These are phyloP conservation scores for Petrophora chlorosata DNA, from an alignment of 2,888 invertebrate genomes.

Conservation along the genomic window DNA sequence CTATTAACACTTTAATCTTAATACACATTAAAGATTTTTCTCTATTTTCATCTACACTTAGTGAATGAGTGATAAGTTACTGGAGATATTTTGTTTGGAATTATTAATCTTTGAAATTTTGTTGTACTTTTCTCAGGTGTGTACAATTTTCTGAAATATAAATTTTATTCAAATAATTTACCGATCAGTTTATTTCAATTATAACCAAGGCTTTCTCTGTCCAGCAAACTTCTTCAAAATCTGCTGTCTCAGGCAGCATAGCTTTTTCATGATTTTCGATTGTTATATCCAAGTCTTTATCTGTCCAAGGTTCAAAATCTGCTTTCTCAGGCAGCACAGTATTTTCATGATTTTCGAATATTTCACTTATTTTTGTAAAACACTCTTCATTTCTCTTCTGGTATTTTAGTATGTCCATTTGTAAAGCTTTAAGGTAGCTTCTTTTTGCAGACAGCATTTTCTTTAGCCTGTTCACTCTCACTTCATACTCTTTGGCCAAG, in stretches of 20 bases:
- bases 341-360: conserved; percentile 58
- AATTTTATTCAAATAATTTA: conserved; percentile 75
- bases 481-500: conserved; percentile 71
- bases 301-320: conserved; percentile 56
- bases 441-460: conserved; percentile 68
- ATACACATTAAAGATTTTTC: conserved; percentile 51
- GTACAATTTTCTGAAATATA: conserved; percentile 83
- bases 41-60: conserved; percentile 69
- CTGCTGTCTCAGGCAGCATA: conserved; percentile 43
- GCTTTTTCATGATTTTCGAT: conserved; percentile 57
- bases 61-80: conserved; percentile 63
- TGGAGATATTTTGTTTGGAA: conserved; percentile 65
- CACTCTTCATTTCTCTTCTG: conserved; percentile 73
- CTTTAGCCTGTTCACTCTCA: conserved; percentile 61
- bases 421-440: conserved; percentile 70
- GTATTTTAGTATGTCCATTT: conserved; percentile 74
- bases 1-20: conserved; percentile 57
- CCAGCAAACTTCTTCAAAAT: conserved; percentile 58
- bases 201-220: conserved; percentile 54
- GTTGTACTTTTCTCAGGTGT: conserved; percentile 81
- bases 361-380: conserved; percentile 58
- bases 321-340: conserved; percentile 43
- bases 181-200: conserved; percentile 55
- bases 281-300: conserved; percentile 57
- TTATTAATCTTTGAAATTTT: conserved; percentile 65